A percentile compares a stretch with the other conserved stretches of the same genome.
Evolutionary conservation across 2,113 vertebrate genomes (phyloP).

Genomic region (Cyprinodon tularosa): DNA sequence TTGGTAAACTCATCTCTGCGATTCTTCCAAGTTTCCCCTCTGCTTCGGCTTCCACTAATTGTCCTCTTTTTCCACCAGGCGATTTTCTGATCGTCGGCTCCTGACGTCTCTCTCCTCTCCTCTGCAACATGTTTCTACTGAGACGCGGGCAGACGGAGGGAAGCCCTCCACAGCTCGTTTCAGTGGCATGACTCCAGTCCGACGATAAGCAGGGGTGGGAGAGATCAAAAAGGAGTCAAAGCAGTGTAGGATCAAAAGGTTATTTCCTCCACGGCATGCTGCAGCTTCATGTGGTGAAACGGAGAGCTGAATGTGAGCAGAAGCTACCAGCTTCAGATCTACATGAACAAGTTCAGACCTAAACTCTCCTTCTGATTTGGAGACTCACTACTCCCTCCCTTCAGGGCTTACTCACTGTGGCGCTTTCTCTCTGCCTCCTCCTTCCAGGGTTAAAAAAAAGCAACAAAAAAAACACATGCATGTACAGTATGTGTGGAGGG

Average conservation of each 20-base stretch:
- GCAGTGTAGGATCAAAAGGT: conserved; percentile 14
- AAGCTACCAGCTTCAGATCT: conserved; percentile 38
- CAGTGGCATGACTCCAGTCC: conserved; percentile 49
- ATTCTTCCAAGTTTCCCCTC: conserved; percentile 13
- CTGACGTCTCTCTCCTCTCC: conserved; percentile 33
- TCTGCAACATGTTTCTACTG: conserved; percentile 58
- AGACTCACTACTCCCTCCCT: conserved; percentile 36
- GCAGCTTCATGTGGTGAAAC: conserved; percentile 24
- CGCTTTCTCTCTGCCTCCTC: conserved; percentile 37
- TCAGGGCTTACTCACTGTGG: conserved; percentile 16
- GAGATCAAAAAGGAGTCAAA: conserved; percentile 7
- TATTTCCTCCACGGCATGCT: conserved; percentile 30
- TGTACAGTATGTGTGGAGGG: conserved; percentile 33
- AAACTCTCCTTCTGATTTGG: conserved; percentile 39
- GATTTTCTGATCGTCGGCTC: conserved; percentile 33
- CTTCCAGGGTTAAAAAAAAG: conserved; percentile 48
- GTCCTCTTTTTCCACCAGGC: conserved; percentile 34
- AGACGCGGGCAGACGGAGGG: conserved; percentile 46
- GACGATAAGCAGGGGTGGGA: background rate
- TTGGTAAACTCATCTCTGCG: conserved; percentile 80
- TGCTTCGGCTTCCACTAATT: conserved; percentile 35
- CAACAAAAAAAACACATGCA: conserved; percentile 19
- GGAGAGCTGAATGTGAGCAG: conserved; percentile 6
- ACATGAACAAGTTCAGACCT: conserved; percentile 31
- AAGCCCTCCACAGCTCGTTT: conserved; percentile 44